Evolutionary conservation across 1,140 invertebrate species (phyloP), one percentile per base, ranked within the genome.

Genomic region (Eufriesea mexicana): DNA sequence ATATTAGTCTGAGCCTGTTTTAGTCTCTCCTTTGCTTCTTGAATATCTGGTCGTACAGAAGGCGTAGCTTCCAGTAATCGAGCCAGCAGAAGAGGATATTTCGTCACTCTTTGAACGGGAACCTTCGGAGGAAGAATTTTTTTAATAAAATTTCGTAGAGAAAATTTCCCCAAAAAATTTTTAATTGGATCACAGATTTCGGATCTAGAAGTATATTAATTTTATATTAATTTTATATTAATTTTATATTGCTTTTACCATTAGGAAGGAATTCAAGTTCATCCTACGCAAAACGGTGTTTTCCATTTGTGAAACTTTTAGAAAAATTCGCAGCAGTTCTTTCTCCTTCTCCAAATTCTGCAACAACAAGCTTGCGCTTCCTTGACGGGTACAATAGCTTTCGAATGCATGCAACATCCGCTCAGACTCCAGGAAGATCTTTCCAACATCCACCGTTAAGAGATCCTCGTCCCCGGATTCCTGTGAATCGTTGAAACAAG

Each of bases 201-300:
- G 8, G 5, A 25, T 76, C 28, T 2, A 0, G 59, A 20, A 8
- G 16, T 35, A 10, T 7, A 6, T n/a, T 23, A 18, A 61, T 25
- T 72, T 14, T 42, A 20, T 10, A 49, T 47, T 2, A 0, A 67
- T 20, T 8, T 8, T 35, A 10, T 7, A 6, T n/a, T 23, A 18
- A 61, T 25, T 72, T 14, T 42, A 20, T 10, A 49, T 20, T 4
- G 10, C 0, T n/a, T 51, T 67, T 95, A 98, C 98, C 98, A 99
- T 99, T 42, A 99, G 95, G 93, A 99, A 99, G 12, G 98, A 99
- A 93, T 99, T 98, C 25, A 99, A 95, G 93, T 99, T 99, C 98
- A 99, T 99, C 87, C 98, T 95, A 86, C 98, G 95, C 80, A 99
- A 94, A 55, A 98, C 96, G 1, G 97, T 96, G 91, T 99, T 99